Evolutionary conservation across 2,113 vertebrate genomes (phyloP), one percentile per base, ranked within the genome.

Genomic region (Cichladusa arquata): DNA sequence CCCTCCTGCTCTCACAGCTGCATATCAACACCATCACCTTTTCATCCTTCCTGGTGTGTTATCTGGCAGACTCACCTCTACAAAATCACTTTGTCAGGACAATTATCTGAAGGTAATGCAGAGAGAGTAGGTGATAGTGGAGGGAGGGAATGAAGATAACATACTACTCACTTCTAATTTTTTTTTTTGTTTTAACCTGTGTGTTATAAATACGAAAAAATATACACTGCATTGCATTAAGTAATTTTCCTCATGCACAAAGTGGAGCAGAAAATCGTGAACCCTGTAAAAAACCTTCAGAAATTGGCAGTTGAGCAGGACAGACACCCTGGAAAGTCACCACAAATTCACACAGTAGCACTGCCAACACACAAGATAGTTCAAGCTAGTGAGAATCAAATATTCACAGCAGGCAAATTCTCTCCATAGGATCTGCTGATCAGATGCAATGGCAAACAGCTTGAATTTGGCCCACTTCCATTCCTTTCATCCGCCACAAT

Each of bases 401-500:
- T 92, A 93, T 88, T 94, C 95, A 96, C 88, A 97, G 94, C 96
- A 97, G 95, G 94, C 95, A 95, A 95, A 96, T 94, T 96, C 95
- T 71, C 92, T 94, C 92, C 93, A 94, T 96, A 96, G 93, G 95
- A 97, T 96, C 92, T 96, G 93, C 94, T 97, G 95, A 97, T 96
- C 85, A 92, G 86, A 96, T 93, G 90, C 90, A 96, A 96, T 29
- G 82, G 93, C 93, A 84, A 92, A 81, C 79, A 92, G 90, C 85
- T 54, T 95, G 94, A 94, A 58, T 66, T 94, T 92, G 80, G 83
- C 92, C 90, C 70, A 40, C 67, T 80, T 95, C 90, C 91, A 94
- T 40, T 38, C 23, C 91, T 91, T 93, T 94, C 69, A 88, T 93
- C 79, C 14, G 12, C 80, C 92, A 87, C 67, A 88, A 77, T 86